phyloP scores from a whole-genome alignment of 1,140 invertebrate genomes.

The Prorops nasuta region DNA sequence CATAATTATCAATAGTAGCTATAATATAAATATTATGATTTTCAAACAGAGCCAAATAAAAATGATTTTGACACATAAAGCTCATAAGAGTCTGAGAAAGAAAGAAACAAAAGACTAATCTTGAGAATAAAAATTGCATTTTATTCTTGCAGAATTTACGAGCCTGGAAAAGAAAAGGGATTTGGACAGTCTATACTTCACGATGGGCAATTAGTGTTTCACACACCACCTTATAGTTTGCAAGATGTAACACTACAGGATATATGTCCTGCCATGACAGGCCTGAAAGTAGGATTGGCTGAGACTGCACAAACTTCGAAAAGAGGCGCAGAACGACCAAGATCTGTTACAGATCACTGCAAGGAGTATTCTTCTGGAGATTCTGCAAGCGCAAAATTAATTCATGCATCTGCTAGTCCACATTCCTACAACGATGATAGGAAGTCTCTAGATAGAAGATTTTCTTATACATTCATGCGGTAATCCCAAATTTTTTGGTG shows the following conservation, averaged over 20 bases:
- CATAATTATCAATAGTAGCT: too few species aligned
- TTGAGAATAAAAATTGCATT: neutral
- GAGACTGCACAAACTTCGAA: constrained; percentile 33
- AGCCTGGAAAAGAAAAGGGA: constrained; percentile 69
- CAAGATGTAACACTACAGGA: constrained; percentile 78
- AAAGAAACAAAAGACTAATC: constrained; percentile 3
- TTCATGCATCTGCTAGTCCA: constrained; percentile 47
- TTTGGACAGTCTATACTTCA: constrained; percentile 94
- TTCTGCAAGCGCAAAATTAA: constrained; percentile 40
- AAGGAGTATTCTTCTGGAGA: constrained; percentile 38
- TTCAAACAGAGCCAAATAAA: too few species aligned
- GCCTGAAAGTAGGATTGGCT: constrained; percentile 35
- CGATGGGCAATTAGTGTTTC: constrained; percentile 83
- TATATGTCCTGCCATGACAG: constrained; percentile 37
- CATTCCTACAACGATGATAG: constrained; percentile 50
- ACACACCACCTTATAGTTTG: constrained; percentile 81
- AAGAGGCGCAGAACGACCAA: constrained; percentile 41
- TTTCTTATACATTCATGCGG: constrained; percentile 63
- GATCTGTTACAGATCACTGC: constrained; percentile 44
- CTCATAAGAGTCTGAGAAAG: constrained; percentile 3
- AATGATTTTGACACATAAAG: too few species aligned
- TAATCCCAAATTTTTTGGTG: constrained; percentile 24
- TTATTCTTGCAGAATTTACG: constrained; percentile 59
- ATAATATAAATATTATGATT: too few species aligned
- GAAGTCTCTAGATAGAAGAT: constrained; percentile 59